Base-by-base conservation (phyloP, 2,888 invertebrate species). In the Tachina lurida region DNA sequence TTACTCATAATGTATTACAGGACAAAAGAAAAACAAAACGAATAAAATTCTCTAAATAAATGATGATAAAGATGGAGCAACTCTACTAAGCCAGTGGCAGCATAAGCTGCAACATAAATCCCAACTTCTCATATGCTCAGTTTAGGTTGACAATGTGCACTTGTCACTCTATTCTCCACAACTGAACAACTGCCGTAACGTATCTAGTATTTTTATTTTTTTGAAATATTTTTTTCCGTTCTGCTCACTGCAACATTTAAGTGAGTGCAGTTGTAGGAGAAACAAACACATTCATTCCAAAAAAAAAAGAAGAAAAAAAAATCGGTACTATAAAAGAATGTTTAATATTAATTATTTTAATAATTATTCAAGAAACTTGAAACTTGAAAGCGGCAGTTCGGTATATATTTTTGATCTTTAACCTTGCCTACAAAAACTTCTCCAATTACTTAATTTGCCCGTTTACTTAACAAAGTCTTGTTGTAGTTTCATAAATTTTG, bases 1-100 rank as follows among this genome's bases (percentile, higher is more conserved):
- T 86, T 86, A 86, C 83, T 86, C 86, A 86, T 83, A 86, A 83
- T 79, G 75, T 80, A 68, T 63, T 43, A 83, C 56, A 43, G 43
- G 31, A 2, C 31, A 31, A 58, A 74, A 74, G n/a, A 74, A 41
- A 60, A 19, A 43, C 3, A 65, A 49, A 65, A 74, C 22, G 22
- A 22, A 65, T 45, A 65, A 65, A 73, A 74, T 65, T 60, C 17
- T 75, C 13, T 43, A 63, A 68, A 73, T 71, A 52, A 43, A 62
- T 75, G 70, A 65, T 45, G 43, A 47, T 13, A 63, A 47, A 47
- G 76, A 71, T 65, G 65, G 62, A 49, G 19, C 52, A 82, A 49
- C 49, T 22, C 45, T 71, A 49, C 49, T 22, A 22, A 12, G 17
- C 17, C 76, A 58, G 56, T 45, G 47, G 41, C 22, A 78, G 49